Evolutionary conservation across 2,888 invertebrate species (phyloP), one percentile per base, ranked within the genome.

Genomic region (Dryobota labecula): DNA sequence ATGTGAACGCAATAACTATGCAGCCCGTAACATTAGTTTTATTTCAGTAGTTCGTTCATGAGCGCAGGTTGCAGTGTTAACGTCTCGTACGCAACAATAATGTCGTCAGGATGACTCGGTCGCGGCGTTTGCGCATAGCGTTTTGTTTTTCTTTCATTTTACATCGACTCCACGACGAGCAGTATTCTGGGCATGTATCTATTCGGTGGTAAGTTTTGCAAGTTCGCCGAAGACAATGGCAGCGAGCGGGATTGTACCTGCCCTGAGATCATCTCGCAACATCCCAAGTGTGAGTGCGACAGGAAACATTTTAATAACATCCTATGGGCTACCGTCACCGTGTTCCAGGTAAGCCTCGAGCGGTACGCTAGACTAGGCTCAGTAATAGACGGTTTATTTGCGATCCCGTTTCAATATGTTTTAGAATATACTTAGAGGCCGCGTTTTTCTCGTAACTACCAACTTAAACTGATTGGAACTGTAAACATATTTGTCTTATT

Each of bases 131-230:
- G 95, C 94, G 95, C 95, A 95, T 94, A 95, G 95, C 94, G 94
- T 95, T 95, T 92, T 94, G 87, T 94, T 94, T 94, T 94, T 94
- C 94, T 96, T 94, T 96, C 95, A 95, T 96, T 96, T 94, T 91
- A 92, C 95, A 95, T 94, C 93, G 93, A 91, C 91, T 91, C 88
- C 92, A 85, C 93, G 88, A 89, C 95, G 96, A 96, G 96, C 98
- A 99, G 99, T 98, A 98, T 99, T 97, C 98, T 99, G 97, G 99
- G 99, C 97, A 99, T 99, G 99, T 99, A 99, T 97, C 98, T 99
- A 97, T 99, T 99, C 97, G 99, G 99, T 97, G 99, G 99, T 98
- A 99, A 99, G 98, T 99, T 99, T 98, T 99, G 99, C 98, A 98
- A 98, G 97, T 98, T 97, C 97, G 97, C 97, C 96, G 98, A 98